phyloP scores from a whole-genome alignment of 2,797 vertebrate species.

The Bovichtus diacanthus region DNA sequence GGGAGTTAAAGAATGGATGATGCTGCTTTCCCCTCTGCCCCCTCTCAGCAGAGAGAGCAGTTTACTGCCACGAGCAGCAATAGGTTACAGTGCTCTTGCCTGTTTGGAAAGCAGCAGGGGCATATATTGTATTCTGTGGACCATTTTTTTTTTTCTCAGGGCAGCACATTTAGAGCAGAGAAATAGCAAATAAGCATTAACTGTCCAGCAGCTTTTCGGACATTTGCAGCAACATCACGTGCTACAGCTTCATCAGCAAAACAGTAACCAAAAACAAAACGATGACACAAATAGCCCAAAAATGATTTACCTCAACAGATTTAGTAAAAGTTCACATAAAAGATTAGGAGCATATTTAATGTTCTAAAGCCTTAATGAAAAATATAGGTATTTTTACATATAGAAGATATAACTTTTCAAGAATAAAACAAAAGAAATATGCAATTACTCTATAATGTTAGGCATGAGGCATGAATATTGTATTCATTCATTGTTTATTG shows the following conservation, averaged over 20 bases:
- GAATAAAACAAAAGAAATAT: neutral
- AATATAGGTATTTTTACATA: constrained; percentile 4
- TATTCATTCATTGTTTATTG: too few species aligned
- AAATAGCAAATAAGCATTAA: constrained; percentile 32
- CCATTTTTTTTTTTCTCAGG: constrained; percentile 28
- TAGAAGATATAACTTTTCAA: neutral
- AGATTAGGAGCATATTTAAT: constrained; percentile 8
- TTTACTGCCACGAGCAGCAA: constrained; percentile 36
- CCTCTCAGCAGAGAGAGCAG: constrained; percentile 30
- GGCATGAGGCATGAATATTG: too few species aligned
- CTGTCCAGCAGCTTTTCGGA: constrained; percentile 39
- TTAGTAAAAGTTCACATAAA: neutral
- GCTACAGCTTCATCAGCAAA: constrained; percentile 14
- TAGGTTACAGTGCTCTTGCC: constrained; percentile 47
- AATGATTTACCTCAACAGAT: neutral
- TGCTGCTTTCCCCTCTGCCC: neutral
- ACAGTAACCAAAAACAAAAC: neutral
- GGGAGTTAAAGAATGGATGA: constrained; percentile 14
- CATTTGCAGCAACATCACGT: neutral
- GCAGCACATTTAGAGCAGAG: constrained; percentile 34
- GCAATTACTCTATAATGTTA: neutral
- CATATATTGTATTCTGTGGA: constrained; percentile 12
- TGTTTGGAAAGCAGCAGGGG: constrained; percentile 37
- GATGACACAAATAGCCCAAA: neutral
- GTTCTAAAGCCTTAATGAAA: neutral